Evolutionary conservation across 1,140 invertebrate species (phyloP), one percentile per base, ranked within the genome.

Genomic region (Triops cancriformis): DNA sequence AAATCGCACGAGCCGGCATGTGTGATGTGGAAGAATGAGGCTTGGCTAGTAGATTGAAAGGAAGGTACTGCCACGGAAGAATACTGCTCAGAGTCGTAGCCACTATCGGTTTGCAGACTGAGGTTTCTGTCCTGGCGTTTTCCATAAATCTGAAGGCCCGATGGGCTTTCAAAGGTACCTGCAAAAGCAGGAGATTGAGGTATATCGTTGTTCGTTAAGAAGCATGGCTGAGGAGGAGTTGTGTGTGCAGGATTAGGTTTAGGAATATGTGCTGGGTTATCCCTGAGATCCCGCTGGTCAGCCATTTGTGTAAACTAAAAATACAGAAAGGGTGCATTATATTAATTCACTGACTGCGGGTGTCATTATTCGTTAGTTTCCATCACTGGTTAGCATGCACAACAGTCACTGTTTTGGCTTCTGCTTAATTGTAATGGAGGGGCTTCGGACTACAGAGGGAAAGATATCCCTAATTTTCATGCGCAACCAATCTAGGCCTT

Each of bases 171-270:
- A 64, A 64, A 64, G 18, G 51, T 64, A 23, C 51, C 51, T 64
- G 51, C 51, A 18, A 64, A 23, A 64, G 51, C 51, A 64, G 51
- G 51, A 23, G 51, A 64, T 14, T 64, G 51, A 64, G 51, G 51
- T 64, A 64, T 64, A 23, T 64, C n/a, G 51, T 64, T 23, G 51
- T 64, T 64, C 51, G 51, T 64, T 64, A 64, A 64, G 51, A 64
- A 64, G 23, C 51, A 64, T 64, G 51, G 51, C 51, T 64, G 51
- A 64, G 14, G 18, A n/a, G 51, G 9, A 64, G 23, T 64, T 64
- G 18, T 64, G 51, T 18, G 51, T 64, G 51, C 51, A 64, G 51
- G 51, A 23, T 64, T 64, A 64, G 51, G 23, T 64, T 64, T 64
- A 64, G 51, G 14, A 64, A 23, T 64, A 23, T 10, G 51, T 64